Evolutionary conservation across 2,888 invertebrate species (phyloP).

Genomic region (Coelogynopora nodosa): DNA sequence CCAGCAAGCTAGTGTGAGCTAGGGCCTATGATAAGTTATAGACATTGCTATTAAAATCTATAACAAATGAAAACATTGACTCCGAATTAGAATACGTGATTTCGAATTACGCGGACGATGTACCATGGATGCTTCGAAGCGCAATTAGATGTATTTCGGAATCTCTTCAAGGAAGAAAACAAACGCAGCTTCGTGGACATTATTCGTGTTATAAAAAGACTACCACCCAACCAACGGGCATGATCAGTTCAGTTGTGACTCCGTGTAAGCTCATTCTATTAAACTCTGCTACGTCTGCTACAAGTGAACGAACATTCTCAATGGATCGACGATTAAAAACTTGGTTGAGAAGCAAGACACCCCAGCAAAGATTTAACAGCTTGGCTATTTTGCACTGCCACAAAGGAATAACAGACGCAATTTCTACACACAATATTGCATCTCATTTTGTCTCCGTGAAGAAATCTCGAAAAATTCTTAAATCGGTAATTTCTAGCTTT

Average conservation of each 20-base stretch:
- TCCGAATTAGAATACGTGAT: conserved; percentile 5
- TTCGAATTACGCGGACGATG: not conserved
- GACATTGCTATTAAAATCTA: conserved; percentile 29
- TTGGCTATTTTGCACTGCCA: conserved; percentile 30
- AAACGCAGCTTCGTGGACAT: conserved; percentile 19
- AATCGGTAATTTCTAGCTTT: conserved; percentile 17
- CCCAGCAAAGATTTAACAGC: conserved; percentile 14
- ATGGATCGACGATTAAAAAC: conserved; percentile 10
- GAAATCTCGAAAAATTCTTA: conserved; percentile 15
- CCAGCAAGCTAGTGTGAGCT: conserved; percentile 12
- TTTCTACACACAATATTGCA: conserved; percentile 27
- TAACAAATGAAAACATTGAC: conserved; percentile 25
- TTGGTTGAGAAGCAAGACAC: conserved; percentile 12
- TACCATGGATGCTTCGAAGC: conserved; percentile 15
- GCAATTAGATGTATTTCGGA: conserved; percentile 1
- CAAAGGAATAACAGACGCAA: conserved; percentile 7
- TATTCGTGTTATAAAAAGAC: conserved; percentile 28
- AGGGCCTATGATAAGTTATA: conserved; percentile 13
- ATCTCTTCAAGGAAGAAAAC: conserved; percentile 25
- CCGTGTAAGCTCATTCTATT: conserved; percentile 19
- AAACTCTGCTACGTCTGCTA: conserved; percentile 18
- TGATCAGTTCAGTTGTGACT: conserved; percentile 27
- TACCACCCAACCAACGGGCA: conserved; percentile 23
- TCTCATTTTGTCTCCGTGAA: conserved; percentile 14
- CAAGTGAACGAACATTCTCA: conserved; percentile 23